phyloP scores from a whole-genome alignment of 1,140 invertebrate genomes.

The Solen grandis region DNA sequence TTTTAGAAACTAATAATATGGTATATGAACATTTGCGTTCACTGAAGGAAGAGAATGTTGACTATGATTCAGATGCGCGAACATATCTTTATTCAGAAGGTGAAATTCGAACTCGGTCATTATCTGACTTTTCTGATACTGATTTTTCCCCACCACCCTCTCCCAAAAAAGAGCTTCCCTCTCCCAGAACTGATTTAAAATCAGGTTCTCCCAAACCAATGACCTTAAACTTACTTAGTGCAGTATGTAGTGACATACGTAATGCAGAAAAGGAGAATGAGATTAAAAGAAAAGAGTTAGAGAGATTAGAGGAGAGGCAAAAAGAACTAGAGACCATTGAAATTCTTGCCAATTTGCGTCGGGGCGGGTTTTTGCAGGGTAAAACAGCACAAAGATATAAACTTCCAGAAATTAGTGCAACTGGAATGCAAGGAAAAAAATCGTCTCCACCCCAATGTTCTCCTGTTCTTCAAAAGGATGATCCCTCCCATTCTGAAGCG shows the following conservation, averaged over 20 bases:
- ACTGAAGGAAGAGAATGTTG: neutral
- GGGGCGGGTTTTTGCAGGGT: too few relatives aligned
- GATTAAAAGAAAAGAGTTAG: slow-evolving; percentile 21
- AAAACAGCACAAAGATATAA: too few relatives aligned
- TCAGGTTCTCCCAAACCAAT: slow-evolving; percentile 5
- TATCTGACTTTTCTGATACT: slow-evolving; percentile 35
- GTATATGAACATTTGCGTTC: neutral
- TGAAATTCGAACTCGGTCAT: slow-evolving; percentile 32
- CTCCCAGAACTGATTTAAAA: slow-evolving; percentile 36
- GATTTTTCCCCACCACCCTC: slow-evolving; percentile 7
- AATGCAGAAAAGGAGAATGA: slow-evolving; percentile 54
- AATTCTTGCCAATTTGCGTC: slow-evolving; percentile 38
- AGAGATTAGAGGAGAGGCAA: slow-evolving; percentile 43
- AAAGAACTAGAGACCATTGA: slow-evolving; percentile 53
- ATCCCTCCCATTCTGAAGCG: too few relatives aligned
- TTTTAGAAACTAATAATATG: neutral
- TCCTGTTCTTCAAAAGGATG: too few relatives aligned
- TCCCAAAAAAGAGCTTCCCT: slow-evolving; percentile 12
- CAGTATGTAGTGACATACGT: slow-evolving; percentile 48
- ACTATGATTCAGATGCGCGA: slow-evolving; percentile 28
- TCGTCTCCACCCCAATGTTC: too few relatives aligned
- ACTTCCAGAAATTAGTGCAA: too few relatives aligned
- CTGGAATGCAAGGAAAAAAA: too few relatives aligned
- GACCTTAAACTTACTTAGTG: slow-evolving; percentile 48
- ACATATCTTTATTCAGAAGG: slow-evolving; percentile 52